Evolutionary conservation across 2,113 vertebrate species (phyloP).

Genomic region (Megalops atlanticus): DNA sequence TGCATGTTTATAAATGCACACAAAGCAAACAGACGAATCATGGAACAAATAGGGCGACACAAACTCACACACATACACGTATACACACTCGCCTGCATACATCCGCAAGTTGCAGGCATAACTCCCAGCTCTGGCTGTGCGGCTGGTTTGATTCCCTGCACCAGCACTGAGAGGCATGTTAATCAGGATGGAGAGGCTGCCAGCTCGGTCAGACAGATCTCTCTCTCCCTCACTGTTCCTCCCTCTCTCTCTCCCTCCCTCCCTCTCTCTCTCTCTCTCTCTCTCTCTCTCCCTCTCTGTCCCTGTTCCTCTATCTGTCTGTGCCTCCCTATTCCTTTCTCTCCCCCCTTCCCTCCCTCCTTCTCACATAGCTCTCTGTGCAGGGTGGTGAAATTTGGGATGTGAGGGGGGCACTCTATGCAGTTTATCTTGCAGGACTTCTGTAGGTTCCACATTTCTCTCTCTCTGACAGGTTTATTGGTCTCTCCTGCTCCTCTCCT

Average conservation of each 20-base stretch:
- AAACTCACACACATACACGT: not conserved
- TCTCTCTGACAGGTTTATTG: slow-evolving; percentile 14
- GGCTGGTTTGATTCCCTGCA: slow-evolving; percentile 59
- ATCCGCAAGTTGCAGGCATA: slow-evolving; percentile 42
- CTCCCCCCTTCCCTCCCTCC: slow-evolving; percentile 10
- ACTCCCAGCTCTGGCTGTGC: slow-evolving; percentile 53
- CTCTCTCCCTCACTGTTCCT: slow-evolving; percentile 17
- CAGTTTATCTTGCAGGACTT: slow-evolving; percentile 32
- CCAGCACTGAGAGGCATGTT: slow-evolving; percentile 68
- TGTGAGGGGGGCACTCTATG: not conserved
- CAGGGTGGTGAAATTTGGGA: slow-evolving; percentile 10
- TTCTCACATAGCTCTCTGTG: slow-evolving; percentile 5
- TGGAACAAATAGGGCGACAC: not conserved
- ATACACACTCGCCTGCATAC: not conserved
- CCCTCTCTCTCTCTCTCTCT: slow-evolving; percentile 4
- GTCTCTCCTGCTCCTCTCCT: slow-evolving; percentile 15
- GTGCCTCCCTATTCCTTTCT: slow-evolving; percentile 8
- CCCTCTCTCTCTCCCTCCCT: slow-evolving; percentile 44
- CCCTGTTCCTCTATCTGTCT: slow-evolving; percentile 19
- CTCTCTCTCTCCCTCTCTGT: not conserved
- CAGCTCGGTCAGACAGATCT: slow-evolving; percentile 50
- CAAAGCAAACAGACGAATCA: not conserved
- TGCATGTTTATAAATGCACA: not conserved
- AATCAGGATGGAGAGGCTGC: slow-evolving; percentile 61
- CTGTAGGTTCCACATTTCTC: slow-evolving; percentile 12